Conservation (phyloP, 2,888 invertebrate species). For the Notocelia uddmanniana region DNA sequence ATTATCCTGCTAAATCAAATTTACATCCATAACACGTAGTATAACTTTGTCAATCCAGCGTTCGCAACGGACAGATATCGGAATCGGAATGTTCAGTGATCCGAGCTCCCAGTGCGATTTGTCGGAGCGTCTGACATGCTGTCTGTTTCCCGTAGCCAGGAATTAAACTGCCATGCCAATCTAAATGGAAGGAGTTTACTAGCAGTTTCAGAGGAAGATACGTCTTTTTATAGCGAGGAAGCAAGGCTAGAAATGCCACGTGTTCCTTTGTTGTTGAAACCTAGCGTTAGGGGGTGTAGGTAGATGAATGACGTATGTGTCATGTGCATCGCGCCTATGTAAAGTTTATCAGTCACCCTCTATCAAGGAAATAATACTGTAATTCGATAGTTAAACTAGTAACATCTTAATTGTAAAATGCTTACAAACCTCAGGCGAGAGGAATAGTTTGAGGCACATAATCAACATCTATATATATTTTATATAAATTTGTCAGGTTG, state of each 20-base stretch:
- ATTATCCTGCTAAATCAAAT: neutral
- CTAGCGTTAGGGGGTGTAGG: neutral
- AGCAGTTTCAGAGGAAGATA: neutral
- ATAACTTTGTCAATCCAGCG: constrained; percentile 24
- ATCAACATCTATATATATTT: no score
- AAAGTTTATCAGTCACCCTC: no score
- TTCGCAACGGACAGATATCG: constrained; percentile 27
- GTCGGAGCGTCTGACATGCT: constrained; percentile 19
- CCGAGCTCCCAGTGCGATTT: constrained; percentile 27
- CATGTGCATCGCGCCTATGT: neutral
- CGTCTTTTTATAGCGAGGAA: neutral
- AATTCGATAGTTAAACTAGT: no score
- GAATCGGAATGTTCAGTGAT: constrained; percentile 34
- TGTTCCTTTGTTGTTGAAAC: constrained; percentile 2
- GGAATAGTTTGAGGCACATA: no score
- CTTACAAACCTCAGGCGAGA: no score
- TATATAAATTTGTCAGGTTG: no score
- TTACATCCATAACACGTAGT: constrained; percentile 15
- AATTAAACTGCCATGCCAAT: constrained; percentile 5
- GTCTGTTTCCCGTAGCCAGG: constrained; percentile 19
- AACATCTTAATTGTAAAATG: no score
- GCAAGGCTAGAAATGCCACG: neutral
- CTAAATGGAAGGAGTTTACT: constrained; percentile 9
- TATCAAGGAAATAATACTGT: no score
- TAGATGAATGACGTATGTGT: neutral